Evolutionary conservation across 2,113 vertebrate species (phyloP), one percentile per base, ranked within the genome.

Genomic region (Toxostoma redivivum): DNA sequence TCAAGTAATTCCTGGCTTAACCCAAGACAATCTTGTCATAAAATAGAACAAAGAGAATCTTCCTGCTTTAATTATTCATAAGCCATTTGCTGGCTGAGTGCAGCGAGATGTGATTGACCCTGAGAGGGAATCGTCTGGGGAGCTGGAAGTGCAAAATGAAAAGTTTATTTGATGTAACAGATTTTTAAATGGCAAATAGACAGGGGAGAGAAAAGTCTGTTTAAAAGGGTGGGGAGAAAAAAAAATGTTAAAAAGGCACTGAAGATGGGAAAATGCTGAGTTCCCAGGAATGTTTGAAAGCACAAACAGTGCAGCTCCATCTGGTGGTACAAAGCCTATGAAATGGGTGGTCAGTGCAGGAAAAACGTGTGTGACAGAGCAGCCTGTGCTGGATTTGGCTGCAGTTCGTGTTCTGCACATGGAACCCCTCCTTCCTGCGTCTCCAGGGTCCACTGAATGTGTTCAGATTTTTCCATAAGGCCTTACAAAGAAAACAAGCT

Each of bases 51-150:
- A 84, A 91, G 73, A 62, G 45, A 35, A 42, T 92, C 44, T 83
- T 66, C 72, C 30, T 94, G 5, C 37, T 66, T 96, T 77, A 91
- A 93, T 97, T 94, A 95, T 96, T 94, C 66, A 90, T 83, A 73
- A 90, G 74, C 48, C 48, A 69, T 94, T 97, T 95, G 94, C 45
- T 53, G 66, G 82, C 74, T 92, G 37, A 91, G 81, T 48, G 90
- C 87, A 56, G 92, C 3, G 27, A 82, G 92, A 84, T 73, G 51
- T 74, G 61, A 51, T 70, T 92, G 82, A 95, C 91, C 84, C 73
- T 7, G 35, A 19, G 76, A 87, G 71, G 64, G 79, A 56, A 45
- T 65, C 5, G 5, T 57, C 69, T 72, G 73, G 73, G 58, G 83
- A 87, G 37, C 48, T 50, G 88, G 35, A 64, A 94, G 54, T 23